Evolutionary conservation across 2,113 vertebrate genomes (phyloP), one percentile per base, ranked within the genome.

Genomic region (Paradoxurus hermaphroditus): DNA sequence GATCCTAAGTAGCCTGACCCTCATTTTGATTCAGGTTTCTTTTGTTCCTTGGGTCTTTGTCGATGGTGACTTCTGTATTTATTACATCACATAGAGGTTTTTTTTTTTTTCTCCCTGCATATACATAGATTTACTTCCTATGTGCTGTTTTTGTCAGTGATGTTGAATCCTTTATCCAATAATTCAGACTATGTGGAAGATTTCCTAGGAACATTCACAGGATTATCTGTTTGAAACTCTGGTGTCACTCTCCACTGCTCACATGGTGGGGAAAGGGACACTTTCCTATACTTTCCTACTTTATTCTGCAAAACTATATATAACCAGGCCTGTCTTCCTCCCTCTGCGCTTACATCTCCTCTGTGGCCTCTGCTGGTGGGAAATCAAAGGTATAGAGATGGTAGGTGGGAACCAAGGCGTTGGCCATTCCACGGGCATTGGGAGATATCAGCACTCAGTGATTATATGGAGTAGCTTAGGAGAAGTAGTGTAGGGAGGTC

Each of bases 51-150:
- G 70, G n/a, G 87, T 94, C 31, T 75, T 9, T 16, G 14, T 11
- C 90, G 36, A 44, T 85, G 11, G 81, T 84, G 94, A 92, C 77
- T 97, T 97, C 44, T 79, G 34, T 56, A 94, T 96, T 59, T 91
- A 96, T 82, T 59, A 0, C 62, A 27, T 72, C 92, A 4, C 25
- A 10, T 4, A 0, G 5, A 91, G 36, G 68, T 62, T 51, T 86
- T 65, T 49, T 67, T 0, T 59, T 51, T 77, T 51, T 11, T 18
- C 15, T 31, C 18, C 25, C 44, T 3, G 44, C 14, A 77, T 29
- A 75, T 75, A 21, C 29, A 2, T 21, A 29, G 73, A 5, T 51
- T 97, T 79, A 41, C 93, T 98, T 95, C 46, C 11, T 59, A 4
- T 86, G 56, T 39, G 29, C 7, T 70, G 82, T 79, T 86, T 81